phyloP scores from a whole-genome alignment of 64 coral and sea anemone genomes.

The Stichodactyla mertensii region DNA sequence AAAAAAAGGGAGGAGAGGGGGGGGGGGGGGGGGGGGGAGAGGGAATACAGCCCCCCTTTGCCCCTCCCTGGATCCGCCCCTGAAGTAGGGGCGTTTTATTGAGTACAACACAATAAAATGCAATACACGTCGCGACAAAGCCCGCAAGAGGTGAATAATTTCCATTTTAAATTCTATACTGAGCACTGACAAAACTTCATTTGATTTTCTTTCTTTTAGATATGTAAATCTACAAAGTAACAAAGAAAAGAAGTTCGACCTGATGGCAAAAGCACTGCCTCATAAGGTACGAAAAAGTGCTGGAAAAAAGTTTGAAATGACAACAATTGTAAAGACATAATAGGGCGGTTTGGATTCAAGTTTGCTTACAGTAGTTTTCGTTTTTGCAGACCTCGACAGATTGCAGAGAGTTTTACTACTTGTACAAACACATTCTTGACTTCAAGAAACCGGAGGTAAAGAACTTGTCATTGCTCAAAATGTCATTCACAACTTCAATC shows the following conservation, averaged over 20 bases:
- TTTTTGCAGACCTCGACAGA: background rate
- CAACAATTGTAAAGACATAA: background rate
- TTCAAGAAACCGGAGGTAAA: conserved; percentile 15
- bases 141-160: no score
- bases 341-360: no score
- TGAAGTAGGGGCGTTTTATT: no score
- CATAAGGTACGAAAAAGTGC: background rate
- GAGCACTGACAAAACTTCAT: no score
- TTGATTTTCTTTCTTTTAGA: background rate
- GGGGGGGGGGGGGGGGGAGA: no score
- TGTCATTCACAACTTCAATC: background rate
- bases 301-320: background rate
- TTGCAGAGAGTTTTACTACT: conserved; percentile 3
- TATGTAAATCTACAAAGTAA: conserved; percentile 1
- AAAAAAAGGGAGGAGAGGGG: no score
- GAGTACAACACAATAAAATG: no score
- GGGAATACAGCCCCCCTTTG: no score
- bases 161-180: no score
- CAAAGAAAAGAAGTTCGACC: conserved; percentile 11
- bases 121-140: no score
- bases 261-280: background rate
- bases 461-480: background rate
- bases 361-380: background rate
- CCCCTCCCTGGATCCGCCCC: no score
- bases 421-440: conserved; percentile 20